These are phyloP conservation scores for Polydrusus cervinus DNA, from an alignment of 2,888 invertebrate genomes.

Conservation along the genomic window DNA sequence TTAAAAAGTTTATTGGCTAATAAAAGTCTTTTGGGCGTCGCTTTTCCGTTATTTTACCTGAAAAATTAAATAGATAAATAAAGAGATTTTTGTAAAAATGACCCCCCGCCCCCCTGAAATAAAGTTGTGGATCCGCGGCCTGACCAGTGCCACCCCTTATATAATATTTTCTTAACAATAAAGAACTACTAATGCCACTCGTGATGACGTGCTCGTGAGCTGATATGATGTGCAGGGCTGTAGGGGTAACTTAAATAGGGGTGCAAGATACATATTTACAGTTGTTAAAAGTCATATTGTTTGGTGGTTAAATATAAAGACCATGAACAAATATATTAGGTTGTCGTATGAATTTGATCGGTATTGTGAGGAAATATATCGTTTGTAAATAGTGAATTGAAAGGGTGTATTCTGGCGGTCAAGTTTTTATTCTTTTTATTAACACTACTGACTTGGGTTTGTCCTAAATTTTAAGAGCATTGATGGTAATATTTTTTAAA, in stretches of 20 bases:
- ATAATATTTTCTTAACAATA: too few relatives aligned
- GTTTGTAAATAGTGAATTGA: background rate
- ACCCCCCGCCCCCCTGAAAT: too few relatives aligned
- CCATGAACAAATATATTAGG: conserved; percentile 32
- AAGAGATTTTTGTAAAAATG: too few relatives aligned
- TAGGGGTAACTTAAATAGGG: conserved; percentile 33
- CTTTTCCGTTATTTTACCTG: too few relatives aligned
- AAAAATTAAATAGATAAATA: too few relatives aligned
- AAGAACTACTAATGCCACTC: conserved; percentile 7
- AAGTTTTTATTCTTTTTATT: background rate
- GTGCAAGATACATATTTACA: conserved; percentile 48
- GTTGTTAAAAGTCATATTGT: conserved; percentile 46
- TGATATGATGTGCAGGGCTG: conserved; percentile 28
- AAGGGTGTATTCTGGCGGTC: background rate
- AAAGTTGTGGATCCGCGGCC: too few relatives aligned
- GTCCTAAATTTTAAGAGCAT: too few relatives aligned
- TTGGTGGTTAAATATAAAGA: conserved; percentile 39
- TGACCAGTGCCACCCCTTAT: too few relatives aligned
- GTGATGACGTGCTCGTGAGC: conserved; percentile 32
- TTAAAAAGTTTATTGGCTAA: too few relatives aligned
- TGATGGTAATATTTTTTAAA: too few relatives aligned
- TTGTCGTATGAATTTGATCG: background rate
- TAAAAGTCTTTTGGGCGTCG: too few relatives aligned
- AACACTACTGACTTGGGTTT: too few relatives aligned
- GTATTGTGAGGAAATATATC: conserved; percentile 1